phyloP scores from a whole-genome alignment of 2,113 vertebrate species.

The Hemichromis elongatus region DNA sequence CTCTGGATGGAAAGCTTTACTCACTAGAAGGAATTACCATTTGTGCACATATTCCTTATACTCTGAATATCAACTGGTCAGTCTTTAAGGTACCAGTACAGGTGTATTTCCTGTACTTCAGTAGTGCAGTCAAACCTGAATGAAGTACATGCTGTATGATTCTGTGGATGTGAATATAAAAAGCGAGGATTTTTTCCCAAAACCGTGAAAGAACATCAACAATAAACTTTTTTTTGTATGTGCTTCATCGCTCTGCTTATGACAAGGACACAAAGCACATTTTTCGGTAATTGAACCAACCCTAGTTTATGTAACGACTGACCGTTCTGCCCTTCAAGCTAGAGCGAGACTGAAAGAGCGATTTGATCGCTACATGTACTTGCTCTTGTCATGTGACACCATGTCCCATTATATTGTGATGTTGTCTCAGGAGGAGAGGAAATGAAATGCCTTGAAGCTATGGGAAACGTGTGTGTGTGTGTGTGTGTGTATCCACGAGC shows the following conservation, averaged over 20 bases:
- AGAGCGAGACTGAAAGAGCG: slow-evolving; percentile 34
- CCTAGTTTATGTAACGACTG: slow-evolving; percentile 59
- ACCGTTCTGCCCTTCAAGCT: slow-evolving; percentile 65
- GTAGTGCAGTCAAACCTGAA: background rate
- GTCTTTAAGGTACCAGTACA: background rate
- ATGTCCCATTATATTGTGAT: slow-evolving; percentile 69
- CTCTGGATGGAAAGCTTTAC: background rate
- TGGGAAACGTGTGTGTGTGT: background rate
- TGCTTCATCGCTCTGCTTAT: slow-evolving; percentile 26
- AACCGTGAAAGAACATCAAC: background rate
- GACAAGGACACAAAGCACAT: slow-evolving; percentile 55
- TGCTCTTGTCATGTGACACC: slow-evolving; percentile 60
- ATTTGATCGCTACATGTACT: slow-evolving; percentile 60
- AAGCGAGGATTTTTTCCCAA: slow-evolving; percentile 10
- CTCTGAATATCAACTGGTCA: background rate
- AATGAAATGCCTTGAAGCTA: slow-evolving; percentile 65
- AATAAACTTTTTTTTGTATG: slow-evolving; percentile 10
- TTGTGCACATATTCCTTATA: background rate
- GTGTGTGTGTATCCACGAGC: background rate
- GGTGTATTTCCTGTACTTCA: background rate
- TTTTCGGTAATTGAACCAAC: slow-evolving; percentile 60
- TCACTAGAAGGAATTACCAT: background rate
- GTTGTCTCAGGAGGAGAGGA: slow-evolving; percentile 66
- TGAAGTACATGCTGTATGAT: background rate
- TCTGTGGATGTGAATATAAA: background rate